Percentiles rank a stretch among this genome's conserved stretches.
Evolutionary conservation across 2,797 vertebrate species (phyloP).

Genomic region (Leuciscus waleckii): DNA sequence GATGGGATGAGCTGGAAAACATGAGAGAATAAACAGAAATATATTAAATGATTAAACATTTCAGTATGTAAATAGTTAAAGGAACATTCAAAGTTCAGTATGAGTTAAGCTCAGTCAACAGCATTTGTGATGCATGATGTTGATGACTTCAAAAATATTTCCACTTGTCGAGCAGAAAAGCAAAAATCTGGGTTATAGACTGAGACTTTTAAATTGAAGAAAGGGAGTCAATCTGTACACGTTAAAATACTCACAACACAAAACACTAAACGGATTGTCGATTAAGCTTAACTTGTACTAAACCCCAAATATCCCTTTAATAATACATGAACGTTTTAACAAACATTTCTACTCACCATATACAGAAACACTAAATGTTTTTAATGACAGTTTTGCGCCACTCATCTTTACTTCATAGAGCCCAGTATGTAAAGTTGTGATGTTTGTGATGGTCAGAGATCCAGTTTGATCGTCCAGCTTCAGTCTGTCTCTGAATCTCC

Average conservation of each 20-base stretch:
- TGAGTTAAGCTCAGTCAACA: no score
- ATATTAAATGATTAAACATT: background rate
- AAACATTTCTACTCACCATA: background rate
- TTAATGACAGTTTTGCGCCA: background rate
- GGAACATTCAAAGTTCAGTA: background rate
- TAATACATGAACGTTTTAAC: background rate
- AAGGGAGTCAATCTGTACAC: no score
- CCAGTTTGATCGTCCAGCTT: background rate
- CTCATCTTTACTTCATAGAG: background rate
- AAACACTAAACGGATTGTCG: no score
- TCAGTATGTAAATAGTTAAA: background rate
- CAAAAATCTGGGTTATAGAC: no score
- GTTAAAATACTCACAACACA: no score
- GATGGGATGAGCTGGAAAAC: background rate
- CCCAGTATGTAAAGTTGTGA: background rate
- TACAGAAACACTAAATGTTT: background rate
- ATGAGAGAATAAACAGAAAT: background rate
- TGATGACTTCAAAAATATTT: no score
- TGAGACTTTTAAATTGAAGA: no score
- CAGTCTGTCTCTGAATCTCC: conserved; percentile 8
- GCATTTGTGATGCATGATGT: no score
- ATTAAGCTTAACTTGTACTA: background rate
- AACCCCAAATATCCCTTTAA: background rate
- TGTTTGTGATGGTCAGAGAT: conserved; percentile 4
- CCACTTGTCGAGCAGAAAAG: no score